Conservation (phyloP, 2,797 vertebrate species). For the Tenualosa thibaudeaui region DNA sequence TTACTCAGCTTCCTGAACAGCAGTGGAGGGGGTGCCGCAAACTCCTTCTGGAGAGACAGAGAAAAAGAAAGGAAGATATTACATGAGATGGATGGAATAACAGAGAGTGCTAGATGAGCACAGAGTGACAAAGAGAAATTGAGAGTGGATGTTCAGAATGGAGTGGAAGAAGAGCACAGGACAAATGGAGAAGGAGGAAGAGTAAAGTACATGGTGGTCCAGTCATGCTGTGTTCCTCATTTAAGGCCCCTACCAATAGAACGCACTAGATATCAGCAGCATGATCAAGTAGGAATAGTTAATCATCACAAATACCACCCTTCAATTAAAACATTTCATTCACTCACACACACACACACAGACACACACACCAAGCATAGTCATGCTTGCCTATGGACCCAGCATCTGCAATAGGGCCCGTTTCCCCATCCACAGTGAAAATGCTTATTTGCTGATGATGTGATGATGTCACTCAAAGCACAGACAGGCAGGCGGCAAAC, state of each 20-base stretch:
- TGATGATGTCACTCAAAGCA: not conserved
- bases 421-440: not conserved
- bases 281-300: not conserved
- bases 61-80: slow-evolving; percentile 21
- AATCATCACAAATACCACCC: not conserved
- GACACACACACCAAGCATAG: too few species aligned
- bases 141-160: not conserved
- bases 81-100: not conserved
- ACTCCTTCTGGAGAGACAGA: slow-evolving; percentile 73
- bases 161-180: not conserved
- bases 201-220: not conserved
- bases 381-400: not conserved
- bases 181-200: not conserved
- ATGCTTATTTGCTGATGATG: not conserved
- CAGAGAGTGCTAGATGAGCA: not conserved
- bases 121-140: not conserved
- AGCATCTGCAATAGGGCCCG: not conserved
- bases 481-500: not conserved
- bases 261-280: not conserved
- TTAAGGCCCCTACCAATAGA: not conserved
- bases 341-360: not conserved
- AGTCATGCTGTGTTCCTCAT: not conserved
- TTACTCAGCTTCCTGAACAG: slow-evolving; percentile 95
- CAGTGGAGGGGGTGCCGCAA: slow-evolving; percentile 79
- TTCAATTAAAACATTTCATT: not conserved